phyloP scores from a whole-genome alignment of 2,797 vertebrate species.

The Melanotaenia maccullochi region DNA sequence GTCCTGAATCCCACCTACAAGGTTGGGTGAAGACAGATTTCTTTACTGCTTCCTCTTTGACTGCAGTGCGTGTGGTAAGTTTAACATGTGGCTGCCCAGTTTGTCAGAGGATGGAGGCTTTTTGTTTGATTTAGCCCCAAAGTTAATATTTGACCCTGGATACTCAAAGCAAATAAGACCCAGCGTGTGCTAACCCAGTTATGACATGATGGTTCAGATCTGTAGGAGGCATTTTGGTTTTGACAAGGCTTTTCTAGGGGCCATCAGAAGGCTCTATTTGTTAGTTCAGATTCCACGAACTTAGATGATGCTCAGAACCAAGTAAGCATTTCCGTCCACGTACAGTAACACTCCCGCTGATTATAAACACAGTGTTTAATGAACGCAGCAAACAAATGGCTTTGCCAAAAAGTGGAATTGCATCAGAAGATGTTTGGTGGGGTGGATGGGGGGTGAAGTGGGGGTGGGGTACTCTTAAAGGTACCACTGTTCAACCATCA shows the following conservation, averaged over 20 bases:
- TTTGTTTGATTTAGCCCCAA: constrained; percentile 49
- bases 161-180: constrained; percentile 52
- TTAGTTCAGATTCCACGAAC: neutral
- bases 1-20: neutral
- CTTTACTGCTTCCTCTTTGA: neutral
- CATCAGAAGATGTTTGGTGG: too few relatives aligned
- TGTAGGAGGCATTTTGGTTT: neutral
- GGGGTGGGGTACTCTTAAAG: too few relatives aligned
- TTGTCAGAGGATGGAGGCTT: constrained; percentile 16
- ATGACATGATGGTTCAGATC: neutral
- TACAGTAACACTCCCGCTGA: neutral
- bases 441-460: too few relatives aligned
- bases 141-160: constrained; percentile 71
- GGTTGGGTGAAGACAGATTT: neutral
- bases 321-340: too few relatives aligned
- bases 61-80: neutral
- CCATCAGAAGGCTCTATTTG: rapidly evolving
- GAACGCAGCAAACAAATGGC: neutral
- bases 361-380: neutral
- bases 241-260: neutral
- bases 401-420: neutral
- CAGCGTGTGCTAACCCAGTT: constrained; percentile 7
- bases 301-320: neutral
- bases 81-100: neutral
- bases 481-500: too few relatives aligned